Base-by-base conservation (phyloP, 2,113 vertebrate genomes). In the Nesoenas mayeri region DNA sequence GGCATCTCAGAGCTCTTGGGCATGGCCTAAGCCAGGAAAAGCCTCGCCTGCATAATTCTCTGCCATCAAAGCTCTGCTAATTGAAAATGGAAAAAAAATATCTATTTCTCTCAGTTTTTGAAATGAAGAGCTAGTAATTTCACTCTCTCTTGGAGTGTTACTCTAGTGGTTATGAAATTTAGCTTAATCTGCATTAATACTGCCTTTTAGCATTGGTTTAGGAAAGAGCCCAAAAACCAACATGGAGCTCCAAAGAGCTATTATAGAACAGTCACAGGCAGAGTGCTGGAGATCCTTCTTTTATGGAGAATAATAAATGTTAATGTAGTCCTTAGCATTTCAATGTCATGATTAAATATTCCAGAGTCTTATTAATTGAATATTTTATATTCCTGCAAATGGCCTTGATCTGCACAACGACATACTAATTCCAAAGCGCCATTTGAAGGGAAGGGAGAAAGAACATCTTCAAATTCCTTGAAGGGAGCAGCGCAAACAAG, bases 291-390 rank as follows among this genome's bases (percentile, higher is more conserved):
- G 89, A 74, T 89, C 82, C 83, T 84, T 95, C 94, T 95, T 91
- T 96, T 77, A 69, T 38, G 40, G 95, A 91, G 90, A 90, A 95
- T 95, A 96, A 95, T 93, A 96, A 87, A 95, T 94, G 73, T 86
- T 96, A 97, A 91, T 97, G 84, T 78, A 89, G 60, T 88, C 65
- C 87, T 95, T 94, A 96, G 88, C 57, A 94, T 97, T 97, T 96
- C 92, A 96, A 65, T 95, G 81, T 26, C 73, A 61, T 13, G 71
- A 93, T 97, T 95, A 97, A 94, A 95, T 95, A 95, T 97, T 95
- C 93, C 78, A 44, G 54, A 95, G 69, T 44, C 69, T 93, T 85
- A 95, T 85, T 96, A 97, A 95, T 96, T 95, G 89, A 96, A 96
- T 97, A 95, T 96, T 96, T 97, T 84, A 96, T 94, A 67, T 79